Evolutionary conservation across 2,113 vertebrate species (phyloP), one percentile per base, ranked within the genome.

Genomic region (Agapornis roseicollis): DNA sequence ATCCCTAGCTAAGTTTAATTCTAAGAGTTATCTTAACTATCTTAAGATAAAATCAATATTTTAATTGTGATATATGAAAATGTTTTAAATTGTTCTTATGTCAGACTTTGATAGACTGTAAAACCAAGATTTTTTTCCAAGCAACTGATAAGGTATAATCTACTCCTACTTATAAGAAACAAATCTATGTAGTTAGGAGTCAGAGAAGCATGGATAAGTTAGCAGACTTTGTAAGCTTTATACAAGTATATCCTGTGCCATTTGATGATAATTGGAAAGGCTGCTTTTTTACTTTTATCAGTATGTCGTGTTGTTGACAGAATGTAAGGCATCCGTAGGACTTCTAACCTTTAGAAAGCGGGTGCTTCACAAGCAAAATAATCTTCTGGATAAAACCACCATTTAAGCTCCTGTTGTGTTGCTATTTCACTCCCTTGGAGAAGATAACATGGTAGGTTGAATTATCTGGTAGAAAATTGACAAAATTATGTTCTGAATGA

Each of bases 401-500:
- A 35, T 77, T 69, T 92, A 91, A 82, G 33, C 50, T 92, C 95
- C 89, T 33, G n/a, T 70, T 79, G 96, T 29, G 85, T 69, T 86
- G 72, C 64, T 72, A 49, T 97, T 97, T 97, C 85, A 71, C 91
- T 96, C 95, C 90, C 56, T 82, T 60, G 69, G 95, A 97, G 97
- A 97, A 97, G 96, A 97, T 97, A 96, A 91, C 95, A 90, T 44
- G 42, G 88, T 91, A 88, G 85, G 88, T 74, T 85, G 95, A 92
- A 84, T 97, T 96, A 93, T 93, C 95, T 94, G 58, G 80, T 94
- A 96, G 93, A 82, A 92, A 97, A 97, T 88, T 94, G 86, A 85
- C 82, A 92, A 78, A 94, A 97, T 97, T 97, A 91, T 95, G 88
- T 97, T 95, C 88, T 97, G 86, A 93, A 84, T 94, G 95, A 97